These are phyloP conservation scores for Rhabditoides inermis DNA, from an alignment of 2,888 invertebrate genomes.

Conservation along the genomic window DNA sequence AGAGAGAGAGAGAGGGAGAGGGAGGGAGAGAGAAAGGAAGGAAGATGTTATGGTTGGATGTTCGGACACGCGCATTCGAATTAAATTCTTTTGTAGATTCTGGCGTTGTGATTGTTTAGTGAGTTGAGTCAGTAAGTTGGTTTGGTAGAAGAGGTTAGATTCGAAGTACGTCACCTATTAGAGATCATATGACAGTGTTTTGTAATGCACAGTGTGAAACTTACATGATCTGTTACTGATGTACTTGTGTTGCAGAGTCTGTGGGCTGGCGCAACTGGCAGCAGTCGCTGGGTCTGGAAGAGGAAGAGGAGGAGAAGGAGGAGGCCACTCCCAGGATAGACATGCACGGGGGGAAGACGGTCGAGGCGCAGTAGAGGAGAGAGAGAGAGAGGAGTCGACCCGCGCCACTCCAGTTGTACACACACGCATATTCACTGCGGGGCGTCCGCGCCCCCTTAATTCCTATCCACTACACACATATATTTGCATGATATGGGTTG, in stretches of 20 bases:
- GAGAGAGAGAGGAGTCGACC: no score
- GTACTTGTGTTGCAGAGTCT: conserved; percentile 23
- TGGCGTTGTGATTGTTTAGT: neutral
- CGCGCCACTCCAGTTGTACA: no score
- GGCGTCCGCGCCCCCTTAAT: no score
- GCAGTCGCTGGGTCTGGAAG: conserved; percentile 17
- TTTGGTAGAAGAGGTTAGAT: neutral
- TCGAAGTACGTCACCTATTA: neutral
- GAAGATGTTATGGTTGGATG: no score
- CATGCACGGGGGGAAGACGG: no score
- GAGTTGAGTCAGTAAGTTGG: neutral
- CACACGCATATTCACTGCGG: no score
- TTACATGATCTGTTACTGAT: neutral
- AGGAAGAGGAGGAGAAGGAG: conserved; percentile 14
- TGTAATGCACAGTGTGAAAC: neutral
- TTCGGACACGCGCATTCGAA: neutral
- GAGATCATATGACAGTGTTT: neutral
- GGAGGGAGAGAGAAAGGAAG: no score
- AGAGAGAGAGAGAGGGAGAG: neutral
- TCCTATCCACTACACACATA: no score
- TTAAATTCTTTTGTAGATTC: neutral
- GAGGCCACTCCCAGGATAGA: no score
- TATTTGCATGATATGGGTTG: no score
- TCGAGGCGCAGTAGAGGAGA: neutral
- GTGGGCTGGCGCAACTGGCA: conserved; percentile 46